Evolutionary conservation across 2,888 invertebrate genomes (phyloP), one percentile per base, ranked within the genome.

Genomic region (Clostera curtula): DNA sequence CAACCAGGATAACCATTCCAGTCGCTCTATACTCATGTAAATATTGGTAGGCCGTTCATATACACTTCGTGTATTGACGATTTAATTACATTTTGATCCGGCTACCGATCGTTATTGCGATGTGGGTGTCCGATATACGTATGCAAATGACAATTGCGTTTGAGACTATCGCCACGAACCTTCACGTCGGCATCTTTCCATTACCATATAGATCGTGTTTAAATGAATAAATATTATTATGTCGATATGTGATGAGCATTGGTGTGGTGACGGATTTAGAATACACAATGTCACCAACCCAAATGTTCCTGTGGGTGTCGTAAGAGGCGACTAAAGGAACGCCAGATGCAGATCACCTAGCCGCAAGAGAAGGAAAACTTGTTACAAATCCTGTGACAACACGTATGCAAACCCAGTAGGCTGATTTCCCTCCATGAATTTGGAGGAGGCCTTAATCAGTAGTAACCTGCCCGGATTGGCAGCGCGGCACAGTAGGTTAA

Each of bases 21-120:
- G 43, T 28, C 21, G 22, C 24, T 61, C n/a, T 58, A 67, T 7
- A 51, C 61, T 63, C 13, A 12, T 32, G 61, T 32, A 34, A 45
- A 43, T 64, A 71, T 73, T 67, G 55, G 60, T 66, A 73, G 57
- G 60, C 69, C 53, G 63, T 69, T 68, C 72, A 67, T 70, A 72
- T 59, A 62, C 60, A 43, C 73, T 79, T 68, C 82, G 82, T 82
- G 82, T 76, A 76, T 75, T 76, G 82, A 73, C 71, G 72, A 68
- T 76, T 80, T 82, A 83, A 83, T 83, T 82, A 80, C 76, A 63
- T 58, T 65, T 67, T 76, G 76, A 80, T 80, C 74, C 77, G 72
- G 74, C 69, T 69, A 56, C 62, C 48, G 45, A 55, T 62, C 56
- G 67, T 61, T 69, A 67, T 60, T 67, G 64, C 82, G 72, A 74